Base-by-base conservation (phyloP, 1,140 invertebrate genomes). In the Plodia interpunctella region DNA sequence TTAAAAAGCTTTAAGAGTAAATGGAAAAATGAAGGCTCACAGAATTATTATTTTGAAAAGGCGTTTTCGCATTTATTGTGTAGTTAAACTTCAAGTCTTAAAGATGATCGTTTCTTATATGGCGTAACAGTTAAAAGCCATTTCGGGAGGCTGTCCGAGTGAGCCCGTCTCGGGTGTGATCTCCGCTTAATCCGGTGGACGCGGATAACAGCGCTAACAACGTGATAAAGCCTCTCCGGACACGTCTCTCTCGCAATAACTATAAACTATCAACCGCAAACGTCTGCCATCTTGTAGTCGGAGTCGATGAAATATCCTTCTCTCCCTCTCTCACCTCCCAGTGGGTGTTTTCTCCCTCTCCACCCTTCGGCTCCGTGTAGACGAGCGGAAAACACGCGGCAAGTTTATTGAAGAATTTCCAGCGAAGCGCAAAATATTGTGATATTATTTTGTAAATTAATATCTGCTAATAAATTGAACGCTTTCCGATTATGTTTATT, bases 221-320 rank as follows among this genome's bases (percentile, higher is more conserved):
- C 80, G 84, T 85, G 84, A 87, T 87, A 87, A 86, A 88, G 72
- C 81, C 76, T 74, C 72, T 70, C 71, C 71, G 74, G 74, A 78
- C 78, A 82, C 83, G 76, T 80, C 77, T 76, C 78, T 68, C 81
- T 87, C 82, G 82, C 81, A 86, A 88, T 88, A 88, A 87, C 86
- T 87, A 88, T 88, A 87, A 87, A 88, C 84, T 88, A 88, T 86
- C 86, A 83, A 80, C 86, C 83, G 74, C 86, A 87, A 88, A 86
- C 78, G 82, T 84, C 86, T 86, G 81, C 84, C 84, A 86, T 88
- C 86, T 88, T 88, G 86, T 80, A 84, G 68, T 63, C 61, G 71
- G 76, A 85, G 76, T 85, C 80, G 83, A 81, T 86, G 85, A 83
- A 83, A 77, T 78, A 78, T 74, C 71, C 68, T 63, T 80, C 76